Base-by-base conservation (phyloP, 2,888 invertebrate species). In the Heliconius sara region DNA sequence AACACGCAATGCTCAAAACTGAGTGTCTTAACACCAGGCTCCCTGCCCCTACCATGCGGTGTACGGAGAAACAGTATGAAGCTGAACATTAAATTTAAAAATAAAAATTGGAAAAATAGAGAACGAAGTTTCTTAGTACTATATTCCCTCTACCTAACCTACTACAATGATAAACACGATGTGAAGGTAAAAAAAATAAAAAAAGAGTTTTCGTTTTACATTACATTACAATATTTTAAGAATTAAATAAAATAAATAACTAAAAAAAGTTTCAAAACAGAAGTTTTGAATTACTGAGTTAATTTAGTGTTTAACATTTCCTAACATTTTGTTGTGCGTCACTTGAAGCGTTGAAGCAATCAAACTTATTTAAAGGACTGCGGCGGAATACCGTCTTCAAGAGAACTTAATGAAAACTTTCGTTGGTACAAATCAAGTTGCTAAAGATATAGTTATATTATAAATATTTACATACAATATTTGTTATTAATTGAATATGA, bases 261-360 rank as follows among this genome's bases (percentile, higher is more conserved):
- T 6, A 22, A 57, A 57, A 57, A 57, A 0, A 22, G n/a, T n/a
- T 19, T 47, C 1, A 71, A 71, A 47, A 27, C 7, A 71, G 3
- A 71, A 47, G 27, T 71, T 71, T 27, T 27, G 47, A 27, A 43
- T 47, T 9, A 19, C 4, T 16, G 47, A 71, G 25, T 27, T 71
- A 71, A 71, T 27, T 71, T 71, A 27, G 71, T 27, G 25, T 27
- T 71, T 47, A 47, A 71, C 27, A 47, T 71, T 71, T 27, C 71
- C 19, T 27, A 71, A 71, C 71, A 71, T 71, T 27, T 71, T 71
- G 71, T 47, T 73, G 34, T 13, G n/a, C 16, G 4, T 73, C 30
- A 57, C 73, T 60, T 60, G 13, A 60, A 60, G 74, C 78, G 60
- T 27, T 66, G 52, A 79, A 68, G 68, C 30, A 79, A 75, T 79